Percentiles rank a stretch among this genome's conserved stretches.
These are phyloP conservation scores for Empis stercorea DNA, from an alignment of 2,888 invertebrate species.

Conservation along the genomic window DNA sequence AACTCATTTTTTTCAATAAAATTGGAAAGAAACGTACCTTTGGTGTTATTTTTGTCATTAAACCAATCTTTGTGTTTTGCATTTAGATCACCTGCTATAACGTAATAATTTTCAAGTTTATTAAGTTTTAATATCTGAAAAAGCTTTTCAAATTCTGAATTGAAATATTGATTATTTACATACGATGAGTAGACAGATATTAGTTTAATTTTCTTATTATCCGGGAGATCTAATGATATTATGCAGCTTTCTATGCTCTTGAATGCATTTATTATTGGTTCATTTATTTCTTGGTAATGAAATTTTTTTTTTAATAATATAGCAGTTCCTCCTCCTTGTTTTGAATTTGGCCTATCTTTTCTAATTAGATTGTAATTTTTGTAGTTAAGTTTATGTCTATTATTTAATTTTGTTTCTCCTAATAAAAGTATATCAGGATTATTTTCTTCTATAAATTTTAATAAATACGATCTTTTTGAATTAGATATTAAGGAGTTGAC, in stretches of 20 bases:
- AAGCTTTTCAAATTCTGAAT: constrained; percentile 1
- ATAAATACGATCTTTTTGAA: background rate
- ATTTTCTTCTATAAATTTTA: background rate
- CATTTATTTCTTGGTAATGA: background rate
- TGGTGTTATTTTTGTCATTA: background rate
- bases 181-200: background rate
- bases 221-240: background rate
- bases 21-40: background rate
- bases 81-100: background rate
- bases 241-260: background rate
- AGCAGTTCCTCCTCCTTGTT: constrained; percentile 1
- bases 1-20: constrained; percentile 4
- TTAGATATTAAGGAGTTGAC: background rate
- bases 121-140: background rate
- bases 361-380: constrained; percentile 1
- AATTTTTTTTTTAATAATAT: background rate
- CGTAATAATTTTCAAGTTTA: background rate
- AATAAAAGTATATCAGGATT: constrained; percentile 1
- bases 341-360: background rate
- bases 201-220: background rate
- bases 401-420: constrained; percentile 2
- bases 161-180: background rate
- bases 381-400: background rate
- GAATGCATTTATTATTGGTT: background rate
- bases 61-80: constrained; percentile 3